A percentile compares a stretch with the other conserved stretches of the same genome.
These are phyloP conservation scores for Phorcus lineatus DNA, from an alignment of 2,888 invertebrate species.

Conservation along the genomic window DNA sequence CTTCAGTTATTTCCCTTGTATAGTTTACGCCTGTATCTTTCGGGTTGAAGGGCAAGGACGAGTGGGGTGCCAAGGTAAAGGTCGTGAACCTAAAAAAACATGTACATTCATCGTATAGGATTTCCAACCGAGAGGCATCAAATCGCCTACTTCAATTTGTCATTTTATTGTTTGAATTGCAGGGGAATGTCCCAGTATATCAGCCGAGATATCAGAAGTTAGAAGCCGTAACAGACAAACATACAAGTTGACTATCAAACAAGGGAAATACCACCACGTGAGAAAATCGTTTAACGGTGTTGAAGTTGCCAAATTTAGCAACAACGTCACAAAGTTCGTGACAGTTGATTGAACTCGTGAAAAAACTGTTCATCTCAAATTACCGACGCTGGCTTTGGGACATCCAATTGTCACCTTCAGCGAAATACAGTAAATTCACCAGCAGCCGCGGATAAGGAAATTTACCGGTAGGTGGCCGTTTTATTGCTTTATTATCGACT, in stretches of 20 bases:
- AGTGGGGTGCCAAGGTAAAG: neutral
- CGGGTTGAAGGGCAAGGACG: neutral
- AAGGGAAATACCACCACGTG: neutral
- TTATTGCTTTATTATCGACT: no score
- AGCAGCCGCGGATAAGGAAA: no score
- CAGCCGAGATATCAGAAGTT: no score
- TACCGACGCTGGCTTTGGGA: no score
- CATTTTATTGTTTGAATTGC: no score
- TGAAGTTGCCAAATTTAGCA: neutral
- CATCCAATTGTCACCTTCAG: no score
- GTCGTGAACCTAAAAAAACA: neutral
- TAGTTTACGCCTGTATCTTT: neutral
- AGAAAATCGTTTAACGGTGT: neutral
- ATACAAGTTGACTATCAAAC: no score
- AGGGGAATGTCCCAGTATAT: no score
- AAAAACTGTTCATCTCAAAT: neutral
- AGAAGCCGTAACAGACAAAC: no score
- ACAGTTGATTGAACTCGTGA: neutral
- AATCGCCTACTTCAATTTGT: no score
- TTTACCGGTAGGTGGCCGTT: no score
- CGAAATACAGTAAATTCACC: no score
- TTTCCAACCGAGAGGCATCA: neutral
- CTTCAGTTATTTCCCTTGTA: neutral
- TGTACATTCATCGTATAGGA: neutral
- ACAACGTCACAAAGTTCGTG: neutral